phyloP scores from a whole-genome alignment of 2,888 invertebrate species.

The Andrena flavipes region DNA sequence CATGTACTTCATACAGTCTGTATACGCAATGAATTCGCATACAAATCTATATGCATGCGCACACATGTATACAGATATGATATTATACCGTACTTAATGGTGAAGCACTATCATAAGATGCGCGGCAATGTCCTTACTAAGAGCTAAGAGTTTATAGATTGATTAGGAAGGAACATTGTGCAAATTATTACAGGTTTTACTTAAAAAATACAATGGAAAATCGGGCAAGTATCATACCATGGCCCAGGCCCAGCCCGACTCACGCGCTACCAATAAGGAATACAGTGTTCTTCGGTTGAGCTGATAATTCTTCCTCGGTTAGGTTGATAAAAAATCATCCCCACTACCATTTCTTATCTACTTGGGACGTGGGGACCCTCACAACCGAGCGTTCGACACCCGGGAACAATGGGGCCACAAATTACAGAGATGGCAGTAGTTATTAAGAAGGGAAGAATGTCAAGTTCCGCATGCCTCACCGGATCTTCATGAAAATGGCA shows the following conservation, averaged over 20 bases:
- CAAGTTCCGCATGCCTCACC: too few relatives aligned
- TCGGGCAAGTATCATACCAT: slow-evolving; percentile 63
- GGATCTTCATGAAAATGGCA: too few relatives aligned
- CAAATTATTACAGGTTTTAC: slow-evolving; percentile 66
- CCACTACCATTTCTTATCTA: too few relatives aligned
- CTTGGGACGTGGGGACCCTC: too few relatives aligned
- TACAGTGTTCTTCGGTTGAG: background rate
- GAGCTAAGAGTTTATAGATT: slow-evolving; percentile 63
- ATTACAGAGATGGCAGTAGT: too few relatives aligned
- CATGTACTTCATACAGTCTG: slow-evolving; percentile 60
- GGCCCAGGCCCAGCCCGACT: slow-evolving; percentile 66
- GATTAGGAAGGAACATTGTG: slow-evolving; percentile 74
- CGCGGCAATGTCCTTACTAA: slow-evolving; percentile 73
- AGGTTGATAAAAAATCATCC: too few relatives aligned
- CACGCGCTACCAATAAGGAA: slow-evolving; percentile 41
- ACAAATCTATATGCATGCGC: slow-evolving; percentile 65
- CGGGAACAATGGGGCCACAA: too few relatives aligned
- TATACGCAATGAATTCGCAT: slow-evolving; percentile 57
- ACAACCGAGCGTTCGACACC: too few relatives aligned
- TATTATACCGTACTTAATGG: slow-evolving; percentile 72
- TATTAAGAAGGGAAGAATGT: too few relatives aligned
- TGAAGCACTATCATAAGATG: slow-evolving; percentile 72
- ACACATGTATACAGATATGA: slow-evolving; percentile 73
- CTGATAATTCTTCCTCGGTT: too few relatives aligned
- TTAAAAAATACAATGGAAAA: slow-evolving; percentile 63